phyloP scores from a whole-genome alignment of 2,888 invertebrate species.

The Caenorhabditis becei region DNA sequence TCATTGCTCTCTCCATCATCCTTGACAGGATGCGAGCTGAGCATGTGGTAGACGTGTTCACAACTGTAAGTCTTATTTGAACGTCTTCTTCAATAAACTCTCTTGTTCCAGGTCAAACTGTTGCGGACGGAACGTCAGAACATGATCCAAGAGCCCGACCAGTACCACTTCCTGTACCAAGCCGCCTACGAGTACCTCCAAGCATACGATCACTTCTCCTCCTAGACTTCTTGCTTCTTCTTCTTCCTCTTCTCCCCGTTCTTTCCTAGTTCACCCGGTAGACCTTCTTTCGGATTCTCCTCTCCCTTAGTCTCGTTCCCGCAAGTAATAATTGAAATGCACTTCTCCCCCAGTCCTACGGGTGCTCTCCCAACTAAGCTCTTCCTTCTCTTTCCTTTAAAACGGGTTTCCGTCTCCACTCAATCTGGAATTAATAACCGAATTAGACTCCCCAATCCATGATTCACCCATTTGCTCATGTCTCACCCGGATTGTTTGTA shows the following conservation, averaged over 20 bases:
- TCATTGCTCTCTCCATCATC: slow-evolving; percentile 97
- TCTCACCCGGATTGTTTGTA: slow-evolving; percentile 56
- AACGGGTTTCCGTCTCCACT: slow-evolving; percentile 28
- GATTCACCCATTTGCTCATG: slow-evolving; percentile 50
- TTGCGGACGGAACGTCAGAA: slow-evolving; percentile 97
- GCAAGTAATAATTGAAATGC: slow-evolving; percentile 23
- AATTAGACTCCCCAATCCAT: slow-evolving; percentile 23
- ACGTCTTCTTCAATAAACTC: neutral
- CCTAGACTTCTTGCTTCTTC: slow-evolving; percentile 14
- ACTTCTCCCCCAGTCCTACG: slow-evolving; percentile 24
- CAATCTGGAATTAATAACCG: slow-evolving; percentile 2
- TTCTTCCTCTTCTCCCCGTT: neutral
- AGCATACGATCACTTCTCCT: slow-evolving; percentile 46
- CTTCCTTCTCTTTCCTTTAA: slow-evolving; percentile 20
- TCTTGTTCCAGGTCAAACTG: slow-evolving; percentile 86
- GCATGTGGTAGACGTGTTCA: slow-evolving; percentile 98
- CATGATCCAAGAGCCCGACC: slow-evolving; percentile 99
- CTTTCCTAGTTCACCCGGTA: slow-evolving; percentile 38
- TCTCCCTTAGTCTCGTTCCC: slow-evolving; percentile 5
- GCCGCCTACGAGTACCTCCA: slow-evolving; percentile 96
- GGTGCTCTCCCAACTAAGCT: slow-evolving; percentile 11
- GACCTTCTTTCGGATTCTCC: slow-evolving; percentile 11
- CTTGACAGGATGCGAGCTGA: slow-evolving; percentile 99
- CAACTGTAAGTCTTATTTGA: slow-evolving; percentile 86
- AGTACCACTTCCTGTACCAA: slow-evolving; percentile 99